Conservation (phyloP, 2,113 vertebrate species). For the Terrapene triunguis region DNA sequence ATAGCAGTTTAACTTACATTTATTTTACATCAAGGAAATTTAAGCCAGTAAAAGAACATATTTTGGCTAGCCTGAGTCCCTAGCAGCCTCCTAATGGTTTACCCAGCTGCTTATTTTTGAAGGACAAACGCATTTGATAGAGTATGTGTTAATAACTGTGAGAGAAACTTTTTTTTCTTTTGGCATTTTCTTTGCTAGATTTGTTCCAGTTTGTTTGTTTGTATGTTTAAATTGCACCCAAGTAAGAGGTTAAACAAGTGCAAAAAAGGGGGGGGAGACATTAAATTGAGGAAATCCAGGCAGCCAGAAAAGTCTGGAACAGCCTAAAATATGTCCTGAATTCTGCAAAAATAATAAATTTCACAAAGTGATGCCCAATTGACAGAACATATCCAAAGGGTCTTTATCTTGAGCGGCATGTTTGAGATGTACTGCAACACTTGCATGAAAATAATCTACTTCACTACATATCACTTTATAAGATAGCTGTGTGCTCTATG, state of each 20-base stretch:
- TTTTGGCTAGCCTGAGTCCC: constrained; percentile 70
- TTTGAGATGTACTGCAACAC: constrained; percentile 5
- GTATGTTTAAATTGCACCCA: background rate
- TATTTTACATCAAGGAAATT: constrained; percentile 67
- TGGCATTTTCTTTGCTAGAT: background rate
- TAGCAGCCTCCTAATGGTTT: constrained; percentile 83
- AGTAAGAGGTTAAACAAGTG: background rate
- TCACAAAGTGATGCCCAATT: background rate
- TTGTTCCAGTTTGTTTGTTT: constrained; percentile 20
- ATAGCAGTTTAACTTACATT: constrained; percentile 34
- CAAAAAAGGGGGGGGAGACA: background rate
- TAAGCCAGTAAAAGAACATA: constrained; percentile 67
- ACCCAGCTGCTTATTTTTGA: constrained; percentile 79
- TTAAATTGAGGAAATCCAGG: constrained; percentile 26
- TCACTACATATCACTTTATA: background rate
- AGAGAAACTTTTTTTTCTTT: background rate
- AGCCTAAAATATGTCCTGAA: constrained; percentile 1
- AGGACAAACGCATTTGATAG: constrained; percentile 74
- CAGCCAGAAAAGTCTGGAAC: background rate
- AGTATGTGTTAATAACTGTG: constrained; percentile 53
- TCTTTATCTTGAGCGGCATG: constrained; percentile 14
- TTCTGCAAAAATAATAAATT: constrained; percentile 40
- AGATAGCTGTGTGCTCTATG: background rate
- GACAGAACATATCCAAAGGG: constrained; percentile 32
- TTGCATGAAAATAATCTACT: background rate